Evolutionary conservation across 2,888 invertebrate genomes (phyloP).

Genomic region (Belgica antarctica): DNA sequence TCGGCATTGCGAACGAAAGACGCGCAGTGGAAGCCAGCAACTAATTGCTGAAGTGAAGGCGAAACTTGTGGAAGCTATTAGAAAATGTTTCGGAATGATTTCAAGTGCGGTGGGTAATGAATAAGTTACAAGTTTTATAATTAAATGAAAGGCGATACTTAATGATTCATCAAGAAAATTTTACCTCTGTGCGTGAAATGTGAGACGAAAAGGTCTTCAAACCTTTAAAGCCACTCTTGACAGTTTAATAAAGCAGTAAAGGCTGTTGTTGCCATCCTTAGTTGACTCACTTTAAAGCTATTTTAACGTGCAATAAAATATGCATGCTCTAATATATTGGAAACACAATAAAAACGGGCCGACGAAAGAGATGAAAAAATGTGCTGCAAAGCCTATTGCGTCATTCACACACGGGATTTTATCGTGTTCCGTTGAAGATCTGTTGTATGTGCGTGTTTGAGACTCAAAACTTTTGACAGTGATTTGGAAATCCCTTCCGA

Average conservation of each 20-base stretch:
- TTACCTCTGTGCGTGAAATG: not conserved
- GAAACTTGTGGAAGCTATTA: conserved; percentile 1
- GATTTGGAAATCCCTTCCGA: not conserved
- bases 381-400: conserved; percentile 12
- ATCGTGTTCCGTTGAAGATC: conserved; percentile 5
- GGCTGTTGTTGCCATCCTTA: not conserved
- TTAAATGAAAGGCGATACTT: conserved; percentile 27
- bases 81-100: not conserved
- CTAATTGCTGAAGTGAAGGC: not conserved
- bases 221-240: not conserved
- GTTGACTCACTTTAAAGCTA: conserved; percentile 21
- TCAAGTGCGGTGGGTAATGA: conserved; percentile 5
- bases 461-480: not conserved
- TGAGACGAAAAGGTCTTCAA: not conserved
- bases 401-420: conserved; percentile 9
- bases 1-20: not conserved
- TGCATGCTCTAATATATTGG: conserved; percentile 12
- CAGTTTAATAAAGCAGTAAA: conserved; percentile 9
- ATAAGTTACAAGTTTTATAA: conserved; percentile 15
- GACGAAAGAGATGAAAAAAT: not conserved
- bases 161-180: conserved; percentile 21
- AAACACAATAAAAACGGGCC: not conserved
- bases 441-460: too few species aligned
- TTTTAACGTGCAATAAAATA: conserved; percentile 16
- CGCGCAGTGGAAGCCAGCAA: not conserved